Conservation (phyloP, 1,140 invertebrate genomes). For the Ladona fulva region DNA sequence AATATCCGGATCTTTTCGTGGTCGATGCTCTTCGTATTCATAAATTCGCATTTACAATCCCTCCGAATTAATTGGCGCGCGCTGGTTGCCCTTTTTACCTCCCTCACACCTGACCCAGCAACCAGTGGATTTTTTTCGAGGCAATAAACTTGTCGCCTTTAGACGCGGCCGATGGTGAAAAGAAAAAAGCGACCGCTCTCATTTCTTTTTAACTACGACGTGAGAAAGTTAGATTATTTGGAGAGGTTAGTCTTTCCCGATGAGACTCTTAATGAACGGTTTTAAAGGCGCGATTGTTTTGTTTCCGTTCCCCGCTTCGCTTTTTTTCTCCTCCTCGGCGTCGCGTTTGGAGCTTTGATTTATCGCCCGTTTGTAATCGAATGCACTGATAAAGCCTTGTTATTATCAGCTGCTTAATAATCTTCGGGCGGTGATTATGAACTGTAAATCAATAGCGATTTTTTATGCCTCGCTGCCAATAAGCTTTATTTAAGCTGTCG, state of each 20-base stretch:
- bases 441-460: too few relatives aligned
- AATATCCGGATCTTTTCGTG: too few relatives aligned
- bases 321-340: background rate
- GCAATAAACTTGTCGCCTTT: background rate
- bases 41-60: background rate
- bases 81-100: background rate
- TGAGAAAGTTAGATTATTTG: background rate
- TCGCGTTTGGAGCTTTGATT: too few relatives aligned
- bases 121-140: background rate
- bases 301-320: background rate
- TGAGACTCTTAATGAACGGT: background rate
- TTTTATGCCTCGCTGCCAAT: too few relatives aligned
- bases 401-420: too few relatives aligned
- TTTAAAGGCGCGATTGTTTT: background rate
- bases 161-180: background rate
- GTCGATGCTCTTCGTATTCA: too few relatives aligned
- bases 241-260: background rate
- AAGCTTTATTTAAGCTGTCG: too few relatives aligned
- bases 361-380: background rate
- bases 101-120: background rate
- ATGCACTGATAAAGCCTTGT: too few relatives aligned
- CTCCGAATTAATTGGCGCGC: background rate
- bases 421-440: too few relatives aligned
- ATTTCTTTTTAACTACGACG: background rate
- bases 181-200: background rate